Conservation (phyloP, 2,113 vertebrate species). For the Eolophus roseicapilla region DNA sequence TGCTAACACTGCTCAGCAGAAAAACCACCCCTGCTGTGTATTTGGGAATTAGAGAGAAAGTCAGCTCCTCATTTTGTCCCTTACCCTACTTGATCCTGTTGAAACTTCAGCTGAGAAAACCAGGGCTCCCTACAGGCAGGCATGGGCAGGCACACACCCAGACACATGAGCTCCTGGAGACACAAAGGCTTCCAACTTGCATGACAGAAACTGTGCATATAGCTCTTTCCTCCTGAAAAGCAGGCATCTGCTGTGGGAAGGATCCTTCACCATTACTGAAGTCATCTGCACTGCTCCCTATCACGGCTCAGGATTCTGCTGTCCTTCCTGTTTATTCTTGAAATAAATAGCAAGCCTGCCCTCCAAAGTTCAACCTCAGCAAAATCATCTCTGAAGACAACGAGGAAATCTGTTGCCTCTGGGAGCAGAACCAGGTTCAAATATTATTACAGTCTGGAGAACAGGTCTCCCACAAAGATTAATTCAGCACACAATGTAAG, state of each 20-base stretch:
- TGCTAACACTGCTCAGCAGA: background rate
- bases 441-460: background rate
- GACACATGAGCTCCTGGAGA: background rate
- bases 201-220: rapidly evolving
- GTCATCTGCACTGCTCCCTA: background rate
- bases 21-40: background rate
- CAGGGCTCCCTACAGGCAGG: background rate
- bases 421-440: background rate
- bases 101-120: background rate
- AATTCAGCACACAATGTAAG: background rate
- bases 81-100: background rate
- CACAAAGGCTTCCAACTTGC: background rate
- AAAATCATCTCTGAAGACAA: background rate
- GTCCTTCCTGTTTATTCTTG: background rate
- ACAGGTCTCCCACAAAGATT: background rate
- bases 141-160: background rate
- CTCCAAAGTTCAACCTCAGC: background rate
- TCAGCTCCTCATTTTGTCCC: background rate
- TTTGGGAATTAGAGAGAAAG: background rate
- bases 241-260: background rate
- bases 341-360: background rate
- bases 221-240: background rate
- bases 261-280: background rate
- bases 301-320: rapidly evolving
- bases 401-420: background rate